Evolutionary conservation across 2,888 invertebrate species (phyloP), one percentile per base, ranked within the genome.

Genomic region (Malthinus seriepunctatus): DNA sequence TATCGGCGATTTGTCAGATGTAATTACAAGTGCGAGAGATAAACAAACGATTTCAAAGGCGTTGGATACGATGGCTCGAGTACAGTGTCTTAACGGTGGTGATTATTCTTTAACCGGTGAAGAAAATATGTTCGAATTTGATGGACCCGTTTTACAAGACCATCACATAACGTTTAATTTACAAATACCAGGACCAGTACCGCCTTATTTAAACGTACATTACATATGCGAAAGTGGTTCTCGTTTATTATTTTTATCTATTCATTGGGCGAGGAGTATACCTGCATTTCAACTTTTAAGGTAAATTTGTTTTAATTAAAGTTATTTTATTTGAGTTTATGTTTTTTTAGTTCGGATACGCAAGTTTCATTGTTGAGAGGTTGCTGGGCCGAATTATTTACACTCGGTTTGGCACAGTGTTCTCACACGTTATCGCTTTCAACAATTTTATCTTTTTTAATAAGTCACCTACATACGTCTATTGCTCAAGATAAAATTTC

Each of bases 151-250:
- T 54, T 78, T 92, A 58, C 83, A 83, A 11, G 88, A 90, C 58
- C 83, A 84, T 50, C 87, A 90, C 73, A 86, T 87, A 61, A 80
- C 84, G 45, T 94, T 94, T 74, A 88, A 88, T 70, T 79, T 94
- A 65, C 89, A 90, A 68, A 88, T 91, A 39, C 87, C 88, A 9
- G 85, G 86, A 15, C 87, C 93, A 5, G 89, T 93, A 69, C 92
- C 95, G 9, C 86, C 91, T n/a, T 93, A 92, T 79, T 85, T 96
- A 69, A 94, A 95, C 67, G 88, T 94, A 72, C 96, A 97, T 81
- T 96, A 93, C 72, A 92, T 94, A 49, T 97, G 96, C 80, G 97
- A 98, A 82, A 93, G 93, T 67, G 96, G 95, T 15, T 95, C 97
- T 1, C 82, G 97, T 47, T 84, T 98, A 52, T 84, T 98, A 55